These are phyloP conservation scores for Epinotia brunnichana DNA, from an alignment of 2,888 invertebrate species.

Conservation along the genomic window DNA sequence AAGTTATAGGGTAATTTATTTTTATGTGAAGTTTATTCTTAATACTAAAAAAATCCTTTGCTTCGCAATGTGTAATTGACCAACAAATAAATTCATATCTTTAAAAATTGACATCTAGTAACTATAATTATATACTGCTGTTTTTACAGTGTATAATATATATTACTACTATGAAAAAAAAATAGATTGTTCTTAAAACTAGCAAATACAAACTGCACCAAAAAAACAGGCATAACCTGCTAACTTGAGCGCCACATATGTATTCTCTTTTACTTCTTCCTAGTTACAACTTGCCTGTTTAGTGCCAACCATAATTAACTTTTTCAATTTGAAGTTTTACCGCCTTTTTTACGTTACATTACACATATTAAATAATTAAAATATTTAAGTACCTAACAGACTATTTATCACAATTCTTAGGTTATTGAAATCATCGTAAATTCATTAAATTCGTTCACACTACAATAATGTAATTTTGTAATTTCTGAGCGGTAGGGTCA, in stretches of 20 bases:
- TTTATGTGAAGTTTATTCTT: not conserved
- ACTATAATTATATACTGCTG: conserved; percentile 32
- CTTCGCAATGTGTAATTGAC: conserved; percentile 77
- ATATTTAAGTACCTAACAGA: conserved; percentile 25
- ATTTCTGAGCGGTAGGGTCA: too few species aligned
- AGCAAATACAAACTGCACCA: conserved; percentile 1
- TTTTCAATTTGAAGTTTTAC: not conserved
- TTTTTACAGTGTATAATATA: conserved; percentile 6
- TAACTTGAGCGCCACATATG: not conserved
- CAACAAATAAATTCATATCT: conserved; percentile 70
- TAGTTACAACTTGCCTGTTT: not conserved
- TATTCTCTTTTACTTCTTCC: not conserved
- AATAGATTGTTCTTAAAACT: conserved; percentile 11
- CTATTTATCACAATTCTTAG: conserved; percentile 35
- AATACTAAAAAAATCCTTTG: conserved; percentile 41
- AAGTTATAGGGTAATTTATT: not conserved
- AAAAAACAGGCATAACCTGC: not conserved
- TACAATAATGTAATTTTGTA: not conserved
- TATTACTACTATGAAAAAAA: conserved; percentile 8
- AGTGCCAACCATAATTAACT: not conserved
- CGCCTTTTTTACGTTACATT: not conserved
- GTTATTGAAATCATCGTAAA: conserved; percentile 1
- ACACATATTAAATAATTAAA: not conserved
- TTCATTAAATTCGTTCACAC: not conserved
- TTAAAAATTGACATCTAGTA: conserved; percentile 68